Evolutionary conservation across 1,140 invertebrate species (phyloP).

Genomic region (Phocides pigmalion): DNA sequence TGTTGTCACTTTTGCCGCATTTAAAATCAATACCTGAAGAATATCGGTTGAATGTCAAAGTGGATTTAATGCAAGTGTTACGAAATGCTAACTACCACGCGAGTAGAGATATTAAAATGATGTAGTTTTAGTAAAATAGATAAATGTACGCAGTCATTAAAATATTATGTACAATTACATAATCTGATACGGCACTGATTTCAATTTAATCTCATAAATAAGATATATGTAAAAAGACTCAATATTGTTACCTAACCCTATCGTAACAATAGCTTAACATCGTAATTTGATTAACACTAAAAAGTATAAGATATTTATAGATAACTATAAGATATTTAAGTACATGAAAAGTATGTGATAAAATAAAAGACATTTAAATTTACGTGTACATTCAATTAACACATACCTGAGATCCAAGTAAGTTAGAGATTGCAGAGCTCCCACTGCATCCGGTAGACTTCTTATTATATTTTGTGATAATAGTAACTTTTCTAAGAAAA

Average conservation of each 20-base stretch:
- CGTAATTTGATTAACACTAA: too few species aligned
- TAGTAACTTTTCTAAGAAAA: conserved; percentile 93
- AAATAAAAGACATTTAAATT: neutral
- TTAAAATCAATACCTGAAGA: conserved; percentile 69
- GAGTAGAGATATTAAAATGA: conserved; percentile 47
- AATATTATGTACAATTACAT: neutral
- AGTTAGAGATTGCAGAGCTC: conserved; percentile 92
- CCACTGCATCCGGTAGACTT: conserved; percentile 92
- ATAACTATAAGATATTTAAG: too few species aligned
- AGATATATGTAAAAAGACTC: too few species aligned
- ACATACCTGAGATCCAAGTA: conserved; percentile 93
- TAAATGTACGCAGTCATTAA: neutral
- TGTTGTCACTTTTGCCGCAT: conserved; percentile 70
- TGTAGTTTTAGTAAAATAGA: conserved; percentile 31
- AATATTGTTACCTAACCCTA: too few species aligned
- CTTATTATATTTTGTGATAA: conserved; percentile 96
- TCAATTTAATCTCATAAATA: too few species aligned
- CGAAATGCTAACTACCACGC: conserved; percentile 59
- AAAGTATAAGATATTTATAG: too few species aligned
- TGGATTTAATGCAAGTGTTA: conserved; percentile 76
- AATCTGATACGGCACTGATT: too few species aligned
- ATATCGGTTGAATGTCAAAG: conserved; percentile 65
- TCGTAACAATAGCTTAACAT: too few species aligned
- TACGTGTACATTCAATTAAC: neutral
- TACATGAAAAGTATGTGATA: neutral